These are phyloP conservation scores for Clarias macrocephalus DNA, from an alignment of 2,113 vertebrate species.

Conservation along the genomic window DNA sequence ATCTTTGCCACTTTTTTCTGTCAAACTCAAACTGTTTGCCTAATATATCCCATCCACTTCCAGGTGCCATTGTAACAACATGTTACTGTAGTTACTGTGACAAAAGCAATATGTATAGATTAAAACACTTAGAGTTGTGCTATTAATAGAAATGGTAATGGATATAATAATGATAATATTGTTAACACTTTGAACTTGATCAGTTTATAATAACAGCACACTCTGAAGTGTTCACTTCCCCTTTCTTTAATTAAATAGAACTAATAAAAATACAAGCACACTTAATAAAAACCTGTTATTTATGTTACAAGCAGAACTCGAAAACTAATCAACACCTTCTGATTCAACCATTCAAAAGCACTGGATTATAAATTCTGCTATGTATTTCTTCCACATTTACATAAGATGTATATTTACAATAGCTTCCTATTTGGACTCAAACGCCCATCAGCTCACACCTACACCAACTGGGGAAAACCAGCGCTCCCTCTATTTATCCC, in stretches of 20 bases:
- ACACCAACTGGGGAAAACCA: conserved; percentile 10
- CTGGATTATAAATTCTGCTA: background rate
- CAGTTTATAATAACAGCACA: background rate
- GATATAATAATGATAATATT: background rate
- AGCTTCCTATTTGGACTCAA: background rate
- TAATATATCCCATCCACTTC: too few relatives aligned
- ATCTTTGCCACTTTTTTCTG: too few relatives aligned
- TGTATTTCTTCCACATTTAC: background rate
- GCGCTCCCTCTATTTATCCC: conserved; percentile 28
- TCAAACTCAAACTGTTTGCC: too few relatives aligned
- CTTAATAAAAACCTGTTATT: background rate
- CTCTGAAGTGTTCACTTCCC: too few relatives aligned
- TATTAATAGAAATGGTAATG: background rate
- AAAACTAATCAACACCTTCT: background rate
- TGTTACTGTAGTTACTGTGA: too few relatives aligned
- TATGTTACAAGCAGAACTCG: background rate
- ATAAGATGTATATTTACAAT: background rate
- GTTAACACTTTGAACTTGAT: background rate
- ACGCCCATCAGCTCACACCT: background rate
- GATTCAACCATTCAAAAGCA: background rate
- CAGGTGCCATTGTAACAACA: too few relatives aligned
- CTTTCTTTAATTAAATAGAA: background rate
- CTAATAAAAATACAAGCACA: background rate
- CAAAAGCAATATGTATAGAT: background rate
- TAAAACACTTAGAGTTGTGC: background rate